A percentile compares a stretch with the other conserved stretches of the same genome.
These are phyloP conservation scores for Cheilosia scutellata DNA, from an alignment of 2,888 invertebrate species.

Conservation along the genomic window DNA sequence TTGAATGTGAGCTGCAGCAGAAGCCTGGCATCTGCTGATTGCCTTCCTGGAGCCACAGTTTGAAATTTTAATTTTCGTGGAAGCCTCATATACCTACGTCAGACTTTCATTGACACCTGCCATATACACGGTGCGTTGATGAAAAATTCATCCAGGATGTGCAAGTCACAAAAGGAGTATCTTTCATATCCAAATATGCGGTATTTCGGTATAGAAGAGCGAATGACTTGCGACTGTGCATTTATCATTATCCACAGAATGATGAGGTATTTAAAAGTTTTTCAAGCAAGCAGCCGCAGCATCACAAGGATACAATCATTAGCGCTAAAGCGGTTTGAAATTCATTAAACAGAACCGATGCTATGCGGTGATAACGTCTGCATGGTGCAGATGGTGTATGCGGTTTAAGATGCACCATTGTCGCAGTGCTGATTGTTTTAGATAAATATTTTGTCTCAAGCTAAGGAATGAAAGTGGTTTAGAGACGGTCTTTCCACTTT, in stretches of 20 bases:
- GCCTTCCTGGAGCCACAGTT: conserved; percentile 28
- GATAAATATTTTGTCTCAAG: no score
- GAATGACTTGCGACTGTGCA: conserved; percentile 12
- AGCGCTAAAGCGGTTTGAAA: conserved; percentile 9
- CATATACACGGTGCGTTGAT: conserved; percentile 18
- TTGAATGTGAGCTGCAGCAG: conserved; percentile 34
- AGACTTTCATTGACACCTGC: conserved; percentile 8
- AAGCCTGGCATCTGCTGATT: conserved; percentile 43
- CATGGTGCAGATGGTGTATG: conserved; percentile 23
- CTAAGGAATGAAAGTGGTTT: no score
- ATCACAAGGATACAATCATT: conserved; percentile 13
- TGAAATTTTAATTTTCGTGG: conserved; percentile 54
- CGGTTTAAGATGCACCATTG: conserved; percentile 16
- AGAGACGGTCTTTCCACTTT: no score
- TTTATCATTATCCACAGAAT: conserved; percentile 29
- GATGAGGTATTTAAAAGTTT: conserved; percentile 20
- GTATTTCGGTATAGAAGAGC: background rate
- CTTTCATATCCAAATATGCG: background rate
- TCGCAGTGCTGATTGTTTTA: background rate
- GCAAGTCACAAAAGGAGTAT: background rate
- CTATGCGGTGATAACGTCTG: conserved; percentile 1
- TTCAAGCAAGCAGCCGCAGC: background rate
- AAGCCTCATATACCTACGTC: conserved; percentile 14
- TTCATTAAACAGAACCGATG: conserved; percentile 26
- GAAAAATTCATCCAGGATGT: conserved; percentile 47